phyloP scores from a whole-genome alignment of 2,888 invertebrate species.

The Campopleginae sp. region DNA sequence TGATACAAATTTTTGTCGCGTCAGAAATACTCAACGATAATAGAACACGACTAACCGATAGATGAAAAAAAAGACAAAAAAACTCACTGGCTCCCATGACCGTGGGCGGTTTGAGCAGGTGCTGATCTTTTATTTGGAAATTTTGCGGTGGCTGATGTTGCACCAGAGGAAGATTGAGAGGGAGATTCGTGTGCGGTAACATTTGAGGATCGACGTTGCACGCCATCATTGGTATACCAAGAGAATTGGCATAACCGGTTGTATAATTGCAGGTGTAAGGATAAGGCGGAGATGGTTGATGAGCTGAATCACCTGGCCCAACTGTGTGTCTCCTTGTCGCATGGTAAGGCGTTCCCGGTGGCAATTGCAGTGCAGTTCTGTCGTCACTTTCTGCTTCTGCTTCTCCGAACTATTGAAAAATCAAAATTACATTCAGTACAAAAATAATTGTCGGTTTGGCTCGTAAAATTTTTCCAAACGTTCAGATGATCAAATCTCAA shows the following conservation, averaged over 20 bases:
- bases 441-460: neutral
- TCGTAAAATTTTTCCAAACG: neutral
- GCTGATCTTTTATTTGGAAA: conserved; percentile 96
- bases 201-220: conserved; percentile 85
- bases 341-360: conserved; percentile 84
- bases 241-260: conserved; percentile 77
- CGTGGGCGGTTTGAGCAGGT: conserved; percentile 96
- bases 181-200: conserved; percentile 92
- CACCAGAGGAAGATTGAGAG: conserved; percentile 92
- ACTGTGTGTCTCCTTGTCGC: conserved; percentile 95
- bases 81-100: conserved; percentile 92
- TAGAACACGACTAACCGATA: neutral
- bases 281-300: conserved; percentile 86
- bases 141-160: conserved; percentile 93
- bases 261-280: conserved; percentile 80
- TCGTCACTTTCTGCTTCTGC: conserved; percentile 84
- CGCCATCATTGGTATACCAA: conserved; percentile 78
- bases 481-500: neutral
- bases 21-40: neutral
- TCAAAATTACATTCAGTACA: neutral
- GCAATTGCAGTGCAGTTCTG: conserved; percentile 79
- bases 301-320: conserved; percentile 95
- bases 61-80: neutral
- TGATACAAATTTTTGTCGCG: conserved; percentile 73
- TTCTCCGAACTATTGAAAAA: conserved; percentile 84